phyloP scores from a whole-genome alignment of 1,140 invertebrate species.

The Cardiocondyla obscurior region DNA sequence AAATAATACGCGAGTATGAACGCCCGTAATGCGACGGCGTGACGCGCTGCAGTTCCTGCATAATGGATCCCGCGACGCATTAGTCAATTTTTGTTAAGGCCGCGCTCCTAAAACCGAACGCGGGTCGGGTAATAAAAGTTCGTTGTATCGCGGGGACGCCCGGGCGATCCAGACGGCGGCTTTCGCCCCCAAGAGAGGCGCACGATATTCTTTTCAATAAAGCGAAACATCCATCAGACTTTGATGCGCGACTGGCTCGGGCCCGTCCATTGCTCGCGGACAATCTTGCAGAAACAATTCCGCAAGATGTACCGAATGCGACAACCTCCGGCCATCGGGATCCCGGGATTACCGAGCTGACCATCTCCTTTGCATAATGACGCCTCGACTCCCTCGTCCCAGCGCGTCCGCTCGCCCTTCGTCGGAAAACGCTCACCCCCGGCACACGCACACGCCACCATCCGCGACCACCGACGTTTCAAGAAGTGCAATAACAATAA shows the following conservation, averaged over 20 bases:
- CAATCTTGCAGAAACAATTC: constrained; percentile 74
- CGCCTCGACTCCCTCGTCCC: constrained; percentile 46
- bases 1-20: constrained; percentile 28
- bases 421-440: constrained; percentile 42
- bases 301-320: constrained; percentile 81
- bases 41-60: background rate
- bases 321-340: constrained; percentile 71
- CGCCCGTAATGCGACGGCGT: background rate
- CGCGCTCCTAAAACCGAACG: background rate
- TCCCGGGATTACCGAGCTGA: constrained; percentile 80
- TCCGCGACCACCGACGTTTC: constrained; percentile 32
- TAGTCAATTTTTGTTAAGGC: background rate
- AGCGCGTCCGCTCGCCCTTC: constrained; percentile 36
- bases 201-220: constrained; percentile 83
- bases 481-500: constrained; percentile 73
- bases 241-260: constrained; percentile 63
- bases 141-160: background rate
- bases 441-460: constrained; percentile 25
- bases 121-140: too few species aligned
- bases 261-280: constrained; percentile 57
- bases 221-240: constrained; percentile 81
- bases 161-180: background rate
- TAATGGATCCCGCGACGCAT: background rate
- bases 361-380: constrained; percentile 84
- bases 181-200: constrained; percentile 57